Evolutionary conservation across 1,140 invertebrate species (phyloP), one percentile per base, ranked within the genome.

Genomic region (Sarcophaga bullata): DNA sequence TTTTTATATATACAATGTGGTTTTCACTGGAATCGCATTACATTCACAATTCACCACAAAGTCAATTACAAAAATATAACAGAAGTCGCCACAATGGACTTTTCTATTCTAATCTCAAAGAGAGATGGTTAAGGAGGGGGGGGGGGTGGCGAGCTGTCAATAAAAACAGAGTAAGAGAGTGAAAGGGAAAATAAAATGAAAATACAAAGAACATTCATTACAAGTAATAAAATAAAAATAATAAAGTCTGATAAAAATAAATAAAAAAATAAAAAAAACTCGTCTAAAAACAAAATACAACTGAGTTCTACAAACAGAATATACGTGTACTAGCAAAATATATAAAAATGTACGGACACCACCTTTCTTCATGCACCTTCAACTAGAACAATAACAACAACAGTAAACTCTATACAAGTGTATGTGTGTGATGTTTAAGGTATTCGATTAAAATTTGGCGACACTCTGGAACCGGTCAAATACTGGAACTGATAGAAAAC

Each of bases 51-150:
- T 19, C n/a, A n/a, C 62, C 62, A 68, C 62, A 68, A 68, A 68
- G 62, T 68, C 19, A 25, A 68, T 68, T 68, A 68, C 62, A 68
- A 68, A 68, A 68, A 68, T 68, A 68, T 68, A 68, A 68, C 62
- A 68, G 19, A 68, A 19, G 62, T 68, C n/a, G 62, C 17, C 62
- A 68, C 25, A 37, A 37, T 13, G 54, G 54, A 58, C 13, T n/a
- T n/a, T n/a, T 58, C 7, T 58, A n/a, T 37, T 37, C 25, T 37
- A 37, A 37, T 37, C 25, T 37, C 25, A 37, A 37, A 37, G 25
- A 37, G 25, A 2, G 25, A 37, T 37, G 25, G 25, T 37, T n/a
- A 2, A 37, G 25, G 25, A 37, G 25, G 25, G 25, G 25, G 4
- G 25, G 25, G 25, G 25, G 25, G 25, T 4, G 4, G 25, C 25